Base-by-base conservation (phyloP, 2,888 invertebrate species). In the Schizotus pectinicornis region DNA sequence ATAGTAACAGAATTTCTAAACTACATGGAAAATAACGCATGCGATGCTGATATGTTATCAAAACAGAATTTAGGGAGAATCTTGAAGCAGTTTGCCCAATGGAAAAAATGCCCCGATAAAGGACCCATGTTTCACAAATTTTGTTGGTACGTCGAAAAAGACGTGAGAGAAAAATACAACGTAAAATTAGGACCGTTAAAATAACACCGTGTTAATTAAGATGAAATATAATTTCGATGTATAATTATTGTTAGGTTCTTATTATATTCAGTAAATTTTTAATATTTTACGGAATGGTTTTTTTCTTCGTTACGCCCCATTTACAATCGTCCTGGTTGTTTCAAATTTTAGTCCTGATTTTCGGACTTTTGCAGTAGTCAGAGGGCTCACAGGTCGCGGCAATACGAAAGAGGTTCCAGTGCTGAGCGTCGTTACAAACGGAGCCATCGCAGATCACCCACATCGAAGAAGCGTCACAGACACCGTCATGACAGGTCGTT, bases 381-480 rank as follows among this genome's bases (percentile, higher is more conserved):
- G 75, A 80, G 86, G 67, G 83, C 83, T 55, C 81, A 85, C 70
- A 80, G 85, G 64, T 84, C 84, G 11, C 80, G 85, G 11, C 83
- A 84, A 63, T 85, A 85, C 76, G 91, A 86, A 83, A 87, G 85
- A 80, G 92, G 88, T 79, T 91, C 85, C 77, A 91, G 84, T 82
- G 90, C 85, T 81, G 91, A 88, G 84, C 81, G 92, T 74, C 88
- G 93, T 67, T 93, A 92, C 80, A 94, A 93, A 81, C 87, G 93
- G 70, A 92, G 92, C 74, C 88, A 91, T 79, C 88, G 92, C 68
- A 87, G 92, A 78, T 91, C 92, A 67, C 92, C 92, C 64, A 89
- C 89, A 62, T 88, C 88, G 70, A 88, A 89, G 74, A 88, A 89
- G 76, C 86, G 90, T 68, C 87, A 90, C 74, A 86, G 87, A 74